Evolutionary conservation across 2,113 vertebrate genomes (phyloP).

Genomic region (Copsychus sechellarum): DNA sequence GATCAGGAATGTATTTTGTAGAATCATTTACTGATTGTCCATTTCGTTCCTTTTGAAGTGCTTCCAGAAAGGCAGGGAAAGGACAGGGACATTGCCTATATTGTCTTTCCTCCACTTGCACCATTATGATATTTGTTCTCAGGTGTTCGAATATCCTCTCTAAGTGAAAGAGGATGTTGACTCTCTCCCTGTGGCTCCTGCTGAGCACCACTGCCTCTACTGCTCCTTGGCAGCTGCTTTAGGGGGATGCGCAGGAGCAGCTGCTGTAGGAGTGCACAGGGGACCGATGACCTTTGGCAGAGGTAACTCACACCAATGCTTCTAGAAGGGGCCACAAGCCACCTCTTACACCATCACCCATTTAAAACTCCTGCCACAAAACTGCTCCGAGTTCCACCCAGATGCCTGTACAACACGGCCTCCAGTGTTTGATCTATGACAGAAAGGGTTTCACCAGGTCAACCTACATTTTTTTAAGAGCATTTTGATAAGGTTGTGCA

Average conservation of each 20-base stretch:
- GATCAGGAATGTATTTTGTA: conserved; percentile 20
- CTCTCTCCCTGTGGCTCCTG: not conserved
- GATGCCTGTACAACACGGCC: not conserved
- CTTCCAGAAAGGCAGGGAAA: not conserved
- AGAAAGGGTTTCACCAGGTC: not conserved
- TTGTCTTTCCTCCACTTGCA: not conserved
- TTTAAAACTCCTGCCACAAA: not conserved
- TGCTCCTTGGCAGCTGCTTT: not conserved
- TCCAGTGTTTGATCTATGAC: not conserved
- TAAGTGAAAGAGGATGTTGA: not conserved
- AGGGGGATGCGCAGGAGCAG: not conserved
- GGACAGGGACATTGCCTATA: not conserved
- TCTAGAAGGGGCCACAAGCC: not conserved
- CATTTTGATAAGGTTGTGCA: not conserved
- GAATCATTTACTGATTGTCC: conserved; percentile 17
- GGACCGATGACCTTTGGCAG: not conserved
- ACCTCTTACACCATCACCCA: not conserved
- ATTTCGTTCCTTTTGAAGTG: conserved; percentile 15
- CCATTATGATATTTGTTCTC: not conserved
- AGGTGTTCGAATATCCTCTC: not conserved
- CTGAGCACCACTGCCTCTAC: not conserved
- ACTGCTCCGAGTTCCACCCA: not conserved
- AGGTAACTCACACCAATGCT: not conserved
- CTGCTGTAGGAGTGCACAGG: not conserved
- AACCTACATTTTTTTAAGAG: not conserved